Evolutionary conservation across 1,140 invertebrate genomes (phyloP).

Genomic region (Holotrichia oblita): DNA sequence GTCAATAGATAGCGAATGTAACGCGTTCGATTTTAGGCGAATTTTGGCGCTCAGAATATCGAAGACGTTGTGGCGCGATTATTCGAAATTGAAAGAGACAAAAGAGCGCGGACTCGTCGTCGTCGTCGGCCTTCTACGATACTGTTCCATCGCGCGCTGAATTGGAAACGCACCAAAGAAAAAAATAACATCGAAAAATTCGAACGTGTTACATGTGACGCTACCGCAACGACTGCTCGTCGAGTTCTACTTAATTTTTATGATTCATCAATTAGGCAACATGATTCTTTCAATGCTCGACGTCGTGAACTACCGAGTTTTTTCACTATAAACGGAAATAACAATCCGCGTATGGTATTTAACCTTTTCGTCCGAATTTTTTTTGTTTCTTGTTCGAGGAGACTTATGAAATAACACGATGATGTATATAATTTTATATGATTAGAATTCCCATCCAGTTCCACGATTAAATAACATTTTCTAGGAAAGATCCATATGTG

Average conservation of each 20-base stretch:
- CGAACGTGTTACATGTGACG: slow-evolving; percentile 31
- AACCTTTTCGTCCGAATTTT: slow-evolving; percentile 25
- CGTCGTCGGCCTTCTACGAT: neutral
- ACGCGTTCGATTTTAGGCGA: neutral
- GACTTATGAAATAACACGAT: neutral
- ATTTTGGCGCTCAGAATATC: neutral
- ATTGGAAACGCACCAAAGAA: neutral
- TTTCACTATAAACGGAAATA: slow-evolving; percentile 38
- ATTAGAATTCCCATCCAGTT: neutral
- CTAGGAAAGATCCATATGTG: neutral
- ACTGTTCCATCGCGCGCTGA: neutral
- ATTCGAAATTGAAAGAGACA: neutral
- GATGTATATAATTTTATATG: neutral
- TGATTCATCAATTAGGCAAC: slow-evolving; percentile 40
- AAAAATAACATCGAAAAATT: slow-evolving; percentile 26
- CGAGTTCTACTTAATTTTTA: slow-evolving; percentile 27
- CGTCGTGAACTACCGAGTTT: slow-evolving; percentile 32
- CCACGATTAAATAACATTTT: neutral
- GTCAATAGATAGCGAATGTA: neutral
- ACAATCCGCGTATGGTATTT: slow-evolving; percentile 32
- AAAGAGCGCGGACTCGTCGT: neutral
- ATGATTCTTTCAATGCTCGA: slow-evolving; percentile 34
- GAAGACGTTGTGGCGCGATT: slow-evolving; percentile 13
- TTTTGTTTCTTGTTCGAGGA: neutral
- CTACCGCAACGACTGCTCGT: neutral